Conservation (phyloP, 2,113 vertebrate species). For the Junco hyemalis region DNA sequence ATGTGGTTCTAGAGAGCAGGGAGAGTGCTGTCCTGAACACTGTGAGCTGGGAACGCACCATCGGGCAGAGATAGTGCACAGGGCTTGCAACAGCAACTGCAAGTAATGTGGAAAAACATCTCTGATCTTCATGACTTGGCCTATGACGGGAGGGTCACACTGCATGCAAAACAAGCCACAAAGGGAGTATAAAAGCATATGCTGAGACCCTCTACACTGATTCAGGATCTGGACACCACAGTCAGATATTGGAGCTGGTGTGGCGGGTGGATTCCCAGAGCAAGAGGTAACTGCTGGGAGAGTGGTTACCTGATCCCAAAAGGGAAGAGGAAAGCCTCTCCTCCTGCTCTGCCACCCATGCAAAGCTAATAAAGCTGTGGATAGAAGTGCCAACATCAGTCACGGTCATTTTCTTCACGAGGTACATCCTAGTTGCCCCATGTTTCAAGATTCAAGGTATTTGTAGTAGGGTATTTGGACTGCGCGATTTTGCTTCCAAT, state of each 20-base stretch:
- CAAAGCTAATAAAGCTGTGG: not conserved
- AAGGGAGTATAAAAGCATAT: not conserved
- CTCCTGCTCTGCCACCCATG: not conserved
- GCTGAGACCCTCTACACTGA: not conserved
- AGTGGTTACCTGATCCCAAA: too few species aligned
- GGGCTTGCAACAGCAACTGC: not conserved
- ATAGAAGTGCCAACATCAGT: not conserved
- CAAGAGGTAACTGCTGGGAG: too few species aligned
- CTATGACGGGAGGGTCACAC: not conserved
- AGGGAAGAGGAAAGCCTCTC: not conserved
- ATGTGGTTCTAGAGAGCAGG: not conserved
- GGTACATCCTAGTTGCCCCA: too few species aligned
- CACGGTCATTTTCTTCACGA: not conserved
- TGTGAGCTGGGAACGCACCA: not conserved
- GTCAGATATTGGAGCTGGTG: not conserved
- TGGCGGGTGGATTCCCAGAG: fast-evolving
- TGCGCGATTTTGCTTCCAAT: fast-evolving
- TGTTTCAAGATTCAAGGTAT: not conserved
- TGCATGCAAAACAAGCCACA: not conserved
- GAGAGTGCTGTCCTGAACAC: not conserved
- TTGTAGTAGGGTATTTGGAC: not conserved
- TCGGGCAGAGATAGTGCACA: not conserved
- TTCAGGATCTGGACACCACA: too few species aligned
- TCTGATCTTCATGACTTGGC: not conserved
- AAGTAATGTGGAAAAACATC: not conserved